A percentile compares a stretch with the other conserved stretches of the same genome.
Conservation (phyloP, 2,113 vertebrate species). For the Caranx ignobilis region DNA sequence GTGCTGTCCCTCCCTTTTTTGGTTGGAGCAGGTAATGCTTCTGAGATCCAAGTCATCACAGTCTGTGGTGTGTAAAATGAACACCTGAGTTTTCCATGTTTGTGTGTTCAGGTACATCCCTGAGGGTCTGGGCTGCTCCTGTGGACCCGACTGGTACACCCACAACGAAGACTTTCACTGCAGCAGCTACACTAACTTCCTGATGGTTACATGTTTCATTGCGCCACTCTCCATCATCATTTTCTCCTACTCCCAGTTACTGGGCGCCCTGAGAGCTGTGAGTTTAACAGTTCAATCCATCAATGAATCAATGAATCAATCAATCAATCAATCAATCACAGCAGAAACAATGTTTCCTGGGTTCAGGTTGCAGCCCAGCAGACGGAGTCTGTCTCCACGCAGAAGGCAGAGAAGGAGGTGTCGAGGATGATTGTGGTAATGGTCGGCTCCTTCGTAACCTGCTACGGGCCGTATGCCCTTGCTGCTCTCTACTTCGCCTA, state of each 20-base stretch:
- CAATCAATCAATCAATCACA: not conserved
- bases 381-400: conserved; percentile 87
- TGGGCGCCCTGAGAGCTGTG: conserved; percentile 58
- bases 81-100: not conserved
- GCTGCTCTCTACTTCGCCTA: conserved; percentile 78
- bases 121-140: conserved; percentile 88
- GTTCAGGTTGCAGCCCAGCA: conserved; percentile 88
- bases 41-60: not conserved
- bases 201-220: conserved; percentile 88
- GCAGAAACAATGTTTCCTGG: not conserved
- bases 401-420: conserved; percentile 90
- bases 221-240: conserved; percentile 84
- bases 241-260: conserved; percentile 85
- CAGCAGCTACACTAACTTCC: conserved; percentile 86
- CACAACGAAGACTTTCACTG: conserved; percentile 84
- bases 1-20: conserved; percentile 86
- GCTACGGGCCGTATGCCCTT: conserved; percentile 85
- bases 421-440: conserved; percentile 89
- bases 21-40: conserved; percentile 88
- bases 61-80: not conserved
- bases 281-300: conserved; percentile 1
- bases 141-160: conserved; percentile 89
- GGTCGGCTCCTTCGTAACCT: conserved; percentile 87
- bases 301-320: not conserved
- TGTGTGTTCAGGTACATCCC: conserved; percentile 78